Conservation (phyloP, 2,797 vertebrate species). For the Loris lydekkerianus region DNA sequence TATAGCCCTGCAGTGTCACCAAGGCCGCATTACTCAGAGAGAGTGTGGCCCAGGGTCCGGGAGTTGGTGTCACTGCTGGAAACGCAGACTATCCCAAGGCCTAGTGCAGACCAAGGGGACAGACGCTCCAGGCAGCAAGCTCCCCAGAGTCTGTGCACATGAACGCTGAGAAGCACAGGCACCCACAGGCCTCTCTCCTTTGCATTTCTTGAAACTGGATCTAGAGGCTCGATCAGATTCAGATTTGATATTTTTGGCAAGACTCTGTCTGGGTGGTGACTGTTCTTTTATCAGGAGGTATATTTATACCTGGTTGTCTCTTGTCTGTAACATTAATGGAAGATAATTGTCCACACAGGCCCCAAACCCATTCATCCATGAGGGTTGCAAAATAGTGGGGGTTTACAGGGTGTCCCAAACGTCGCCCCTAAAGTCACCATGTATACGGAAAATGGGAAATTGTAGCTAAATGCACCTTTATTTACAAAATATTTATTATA, state of each 20-base stretch:
- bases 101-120: neutral
- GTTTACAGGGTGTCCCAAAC: neutral
- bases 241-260: neutral
- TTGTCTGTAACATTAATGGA: neutral
- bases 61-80: neutral
- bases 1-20: neutral
- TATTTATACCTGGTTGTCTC: neutral
- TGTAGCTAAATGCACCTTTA: too few species aligned
- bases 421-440: too few species aligned
- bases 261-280: neutral
- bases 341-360: neutral
- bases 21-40: neutral
- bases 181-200: neutral
- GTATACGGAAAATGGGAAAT: too few species aligned
- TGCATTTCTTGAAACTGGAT: neutral
- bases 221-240: neutral
- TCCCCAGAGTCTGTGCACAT: fast-evolving
- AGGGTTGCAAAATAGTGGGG: neutral
- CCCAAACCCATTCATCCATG: neutral
- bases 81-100: neutral
- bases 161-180: neutral
- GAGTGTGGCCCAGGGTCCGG: neutral
- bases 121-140: neutral
- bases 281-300: neutral
- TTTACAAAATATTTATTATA: too few species aligned